Evolutionary conservation across 2,113 vertebrate species (phyloP).

Genomic region (Lampris megalopsis): DNA sequence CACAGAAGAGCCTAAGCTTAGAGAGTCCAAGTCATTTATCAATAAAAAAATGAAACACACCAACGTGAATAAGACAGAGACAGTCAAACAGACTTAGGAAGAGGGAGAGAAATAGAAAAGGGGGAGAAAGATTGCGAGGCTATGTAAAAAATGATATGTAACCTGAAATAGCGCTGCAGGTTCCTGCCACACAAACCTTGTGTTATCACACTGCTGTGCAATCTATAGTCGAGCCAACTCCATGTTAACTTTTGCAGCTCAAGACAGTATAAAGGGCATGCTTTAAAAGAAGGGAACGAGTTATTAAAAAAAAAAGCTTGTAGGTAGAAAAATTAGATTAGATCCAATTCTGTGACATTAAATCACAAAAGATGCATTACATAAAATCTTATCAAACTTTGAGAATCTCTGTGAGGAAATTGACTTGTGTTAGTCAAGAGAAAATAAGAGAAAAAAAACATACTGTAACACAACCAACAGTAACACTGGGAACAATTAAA

Average conservation of each 20-base stretch:
- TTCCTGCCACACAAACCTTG: constrained; percentile 19
- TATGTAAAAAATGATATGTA: not conserved
- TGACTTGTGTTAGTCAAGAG: no score
- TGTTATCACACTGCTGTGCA: constrained; percentile 48
- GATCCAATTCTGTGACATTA: no score
- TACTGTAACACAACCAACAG: no score
- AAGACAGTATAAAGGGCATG: not conserved
- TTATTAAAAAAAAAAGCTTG: no score
- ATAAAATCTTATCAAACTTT: no score
- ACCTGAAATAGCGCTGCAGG: constrained; percentile 6
- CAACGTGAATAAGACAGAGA: no score
- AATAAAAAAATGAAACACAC: not conserved
- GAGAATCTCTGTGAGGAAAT: no score
- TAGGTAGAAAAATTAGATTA: no score
- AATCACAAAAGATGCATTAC: no score
- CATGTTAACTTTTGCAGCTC: constrained; percentile 28
- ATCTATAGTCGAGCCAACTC: constrained; percentile 29
- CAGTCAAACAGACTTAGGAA: not conserved
- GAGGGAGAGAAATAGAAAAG: not conserved
- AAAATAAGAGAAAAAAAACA: no score
- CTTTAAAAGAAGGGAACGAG: not conserved
- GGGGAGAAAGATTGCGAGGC: not conserved
- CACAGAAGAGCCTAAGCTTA: constrained; percentile 31
- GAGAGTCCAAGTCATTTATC: constrained; percentile 22
- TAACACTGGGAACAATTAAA: no score